phyloP scores from a whole-genome alignment of 2,113 vertebrate genomes.

The Cyprinodon tularosa region DNA sequence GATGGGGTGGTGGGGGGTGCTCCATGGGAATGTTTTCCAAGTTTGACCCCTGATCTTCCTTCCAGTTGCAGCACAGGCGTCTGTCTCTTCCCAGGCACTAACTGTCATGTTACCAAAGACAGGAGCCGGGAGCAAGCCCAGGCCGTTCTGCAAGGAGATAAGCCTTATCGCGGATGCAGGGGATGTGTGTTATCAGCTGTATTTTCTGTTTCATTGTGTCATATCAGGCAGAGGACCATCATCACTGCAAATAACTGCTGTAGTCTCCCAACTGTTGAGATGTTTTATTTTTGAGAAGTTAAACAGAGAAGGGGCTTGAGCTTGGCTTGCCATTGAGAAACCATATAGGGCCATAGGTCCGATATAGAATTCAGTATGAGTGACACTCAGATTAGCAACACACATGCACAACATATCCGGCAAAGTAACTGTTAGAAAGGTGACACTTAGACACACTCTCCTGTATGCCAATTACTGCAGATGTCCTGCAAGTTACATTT shows the following conservation, averaged over 20 bases:
- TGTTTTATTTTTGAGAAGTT: constrained; percentile 53
- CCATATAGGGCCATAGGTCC: constrained; percentile 66
- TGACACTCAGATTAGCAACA: constrained; percentile 61
- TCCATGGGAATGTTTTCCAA: constrained; percentile 83
- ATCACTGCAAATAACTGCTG: constrained; percentile 18
- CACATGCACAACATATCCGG: constrained; percentile 42
- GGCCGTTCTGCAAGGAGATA: constrained; percentile 65
- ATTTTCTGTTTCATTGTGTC: constrained; percentile 42
- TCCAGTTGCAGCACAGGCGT: constrained; percentile 69
- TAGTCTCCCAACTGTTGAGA: constrained; percentile 10
- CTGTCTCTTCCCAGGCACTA: constrained; percentile 66
- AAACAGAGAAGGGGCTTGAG: constrained; percentile 52
- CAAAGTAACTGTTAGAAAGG: constrained; percentile 46
- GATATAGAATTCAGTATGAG: constrained; percentile 58
- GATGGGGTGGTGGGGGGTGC: constrained; percentile 67
- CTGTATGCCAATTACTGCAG: constrained; percentile 17
- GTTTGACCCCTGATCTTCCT: constrained; percentile 82
- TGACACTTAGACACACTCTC: constrained; percentile 14
- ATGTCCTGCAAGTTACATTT: constrained; percentile 14
- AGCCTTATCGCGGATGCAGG: constrained; percentile 65
- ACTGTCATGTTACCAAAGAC: constrained; percentile 52
- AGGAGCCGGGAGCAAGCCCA: constrained; percentile 15
- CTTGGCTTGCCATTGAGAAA: constrained; percentile 36
- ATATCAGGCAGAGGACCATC: constrained; percentile 3
- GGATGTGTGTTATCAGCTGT: constrained; percentile 44